Evolutionary conservation across 1,140 invertebrate genomes (phyloP).

Genomic region (Myzus persicae): DNA sequence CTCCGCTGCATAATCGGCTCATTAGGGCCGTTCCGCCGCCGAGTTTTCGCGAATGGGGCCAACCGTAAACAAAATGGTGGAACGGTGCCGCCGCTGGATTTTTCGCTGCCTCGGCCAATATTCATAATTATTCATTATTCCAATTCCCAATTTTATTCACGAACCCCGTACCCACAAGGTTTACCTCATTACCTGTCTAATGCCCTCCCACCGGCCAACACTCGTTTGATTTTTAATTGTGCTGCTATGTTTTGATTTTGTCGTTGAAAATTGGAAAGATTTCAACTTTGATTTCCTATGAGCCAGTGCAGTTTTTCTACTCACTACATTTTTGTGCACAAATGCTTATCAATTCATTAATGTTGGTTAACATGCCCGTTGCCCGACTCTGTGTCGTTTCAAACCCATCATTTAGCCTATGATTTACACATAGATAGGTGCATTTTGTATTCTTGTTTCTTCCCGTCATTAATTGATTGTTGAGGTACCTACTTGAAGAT

Average conservation of each 20-base stretch:
- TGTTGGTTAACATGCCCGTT: not conserved
- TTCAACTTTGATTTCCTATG: not conserved
- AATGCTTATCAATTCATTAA: not conserved
- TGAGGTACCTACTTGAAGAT: not conserved
- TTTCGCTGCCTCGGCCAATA: not conserved
- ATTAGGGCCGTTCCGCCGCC: slow-evolving; percentile 43
- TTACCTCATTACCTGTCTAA: not conserved
- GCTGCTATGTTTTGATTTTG: not conserved
- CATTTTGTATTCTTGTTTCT: not conserved
- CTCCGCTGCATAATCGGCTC: slow-evolving; percentile 16
- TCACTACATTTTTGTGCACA: not conserved
- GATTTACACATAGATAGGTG: not conserved
- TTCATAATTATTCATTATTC: not conserved
- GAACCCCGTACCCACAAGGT: not conserved
- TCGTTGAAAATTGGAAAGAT: not conserved
- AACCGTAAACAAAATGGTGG: slow-evolving; percentile 57
- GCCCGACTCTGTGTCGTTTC: not conserved
- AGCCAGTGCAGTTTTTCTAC: not conserved
- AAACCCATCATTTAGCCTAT: not conserved
- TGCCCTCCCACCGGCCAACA: not conserved
- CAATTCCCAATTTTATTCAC: not conserved
- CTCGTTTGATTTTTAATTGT: not conserved
- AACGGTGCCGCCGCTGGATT: slow-evolving; percentile 7
- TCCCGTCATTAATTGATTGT: not conserved
- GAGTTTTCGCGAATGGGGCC: slow-evolving; percentile 57